Evolutionary conservation across 2,113 vertebrate genomes (phyloP), one percentile per base, ranked within the genome.

Genomic region (Cichladusa arquata): DNA sequence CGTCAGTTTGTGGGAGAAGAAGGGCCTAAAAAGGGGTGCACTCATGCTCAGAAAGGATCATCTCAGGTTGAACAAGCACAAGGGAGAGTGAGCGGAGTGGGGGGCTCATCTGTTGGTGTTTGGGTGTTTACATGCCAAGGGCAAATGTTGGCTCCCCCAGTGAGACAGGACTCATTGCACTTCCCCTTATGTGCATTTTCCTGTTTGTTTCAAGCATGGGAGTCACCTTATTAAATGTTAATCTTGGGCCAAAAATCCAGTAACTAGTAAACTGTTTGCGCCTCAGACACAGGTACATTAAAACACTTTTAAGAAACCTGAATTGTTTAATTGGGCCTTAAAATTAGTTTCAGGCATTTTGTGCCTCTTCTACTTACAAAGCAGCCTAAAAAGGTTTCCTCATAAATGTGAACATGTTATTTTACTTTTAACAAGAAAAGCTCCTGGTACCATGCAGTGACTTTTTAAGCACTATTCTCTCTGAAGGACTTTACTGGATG

Each of bases 381-480:
- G 47, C 24, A 70, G 24, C 11, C 28, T 45, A 26, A 73, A 95
- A 91, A 81, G 42, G 19, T 69, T 85, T 70, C 65, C 45, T 60
- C 8, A 17, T 66, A 85, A 83, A 83, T 73, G 47, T 80, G 88
- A 94, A 77, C 57, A 50, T 8, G 11, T n/a, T 86, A 70, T 79
- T 94, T 93, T 77, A 82, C 80, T 90, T 86, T 73, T 88, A 88
- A 89, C 44, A 92, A 71, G 74, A 90, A 91, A 69, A 91, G 33
- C 38, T 90, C 51, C 76, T 86, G 67, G 54, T 86, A 58, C 79
- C 78, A 93, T 88, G 79, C 74, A 83, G 90, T 60, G 89, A 70
- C 33, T 69, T 89, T 86, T 93, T 42, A 85, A 90, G 47, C 42
- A 44, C 48, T 87, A 19, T 91, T 95, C 62, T 82, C 47, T 94